Conservation (phyloP, 2,797 vertebrate genomes). For the Acanthornis magna region DNA sequence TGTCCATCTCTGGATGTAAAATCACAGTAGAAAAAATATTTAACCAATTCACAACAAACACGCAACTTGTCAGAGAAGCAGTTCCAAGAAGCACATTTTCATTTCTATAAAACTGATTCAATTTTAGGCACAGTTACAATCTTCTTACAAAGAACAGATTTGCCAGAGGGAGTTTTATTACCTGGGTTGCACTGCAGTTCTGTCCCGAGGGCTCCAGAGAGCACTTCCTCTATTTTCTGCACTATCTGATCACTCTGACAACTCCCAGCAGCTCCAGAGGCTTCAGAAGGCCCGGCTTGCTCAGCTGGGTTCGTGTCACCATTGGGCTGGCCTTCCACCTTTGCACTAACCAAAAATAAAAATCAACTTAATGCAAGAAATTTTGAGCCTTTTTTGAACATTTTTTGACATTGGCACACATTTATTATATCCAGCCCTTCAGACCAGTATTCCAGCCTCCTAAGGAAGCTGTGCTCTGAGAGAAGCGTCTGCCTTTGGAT, state of each 20-base stretch:
- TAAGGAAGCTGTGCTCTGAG: neutral
- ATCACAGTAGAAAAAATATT: neutral
- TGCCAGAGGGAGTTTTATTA: conserved; percentile 54
- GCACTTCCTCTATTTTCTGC: conserved; percentile 77
- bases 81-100: neutral
- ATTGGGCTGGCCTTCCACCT: conserved; percentile 78
- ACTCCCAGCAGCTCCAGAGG: conserved; percentile 70
- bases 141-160: neutral
- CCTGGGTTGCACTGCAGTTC: conserved; percentile 81
- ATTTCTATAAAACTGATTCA: neutral
- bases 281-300: conserved; percentile 73
- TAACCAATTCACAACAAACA: neutral
- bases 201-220: conserved; percentile 78
- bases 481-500: neutral
- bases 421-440: neutral
- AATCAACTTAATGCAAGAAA: conserved; percentile 27
- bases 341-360: conserved; percentile 74
- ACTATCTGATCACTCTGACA: conserved; percentile 76
- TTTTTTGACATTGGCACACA: neutral
- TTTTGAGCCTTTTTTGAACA: neutral
- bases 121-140: neutral
- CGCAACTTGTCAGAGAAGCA: neutral
- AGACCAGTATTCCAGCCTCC: neutral
- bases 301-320: conserved; percentile 74
- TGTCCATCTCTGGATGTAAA: neutral